Conservation (phyloP, 2,113 vertebrate genomes). For the Albula goreensis region DNA sequence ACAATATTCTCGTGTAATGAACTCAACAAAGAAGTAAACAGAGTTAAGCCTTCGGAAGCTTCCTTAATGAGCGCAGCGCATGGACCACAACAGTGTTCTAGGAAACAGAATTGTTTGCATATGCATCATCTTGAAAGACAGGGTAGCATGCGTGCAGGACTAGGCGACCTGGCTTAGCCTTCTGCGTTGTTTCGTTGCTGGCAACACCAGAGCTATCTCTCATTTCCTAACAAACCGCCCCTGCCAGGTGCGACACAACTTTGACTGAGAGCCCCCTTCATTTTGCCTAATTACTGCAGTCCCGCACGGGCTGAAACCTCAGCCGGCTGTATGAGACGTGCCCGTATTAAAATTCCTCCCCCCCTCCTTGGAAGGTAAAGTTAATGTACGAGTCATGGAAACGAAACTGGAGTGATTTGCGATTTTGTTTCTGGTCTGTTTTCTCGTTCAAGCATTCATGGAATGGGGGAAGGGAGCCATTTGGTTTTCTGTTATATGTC, state of each 20-base stretch:
- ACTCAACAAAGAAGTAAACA: background rate
- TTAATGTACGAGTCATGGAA: background rate
- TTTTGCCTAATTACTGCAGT: background rate
- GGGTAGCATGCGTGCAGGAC: background rate
- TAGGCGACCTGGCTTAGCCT: background rate
- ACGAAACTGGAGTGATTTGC: background rate
- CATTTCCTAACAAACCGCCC: background rate
- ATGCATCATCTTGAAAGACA: background rate
- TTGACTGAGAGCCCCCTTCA: background rate
- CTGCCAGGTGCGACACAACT: background rate
- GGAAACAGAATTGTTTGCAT: background rate
- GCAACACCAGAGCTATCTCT: background rate
- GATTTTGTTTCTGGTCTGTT: background rate
- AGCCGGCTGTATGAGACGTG: background rate
- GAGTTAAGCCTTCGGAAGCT: background rate
- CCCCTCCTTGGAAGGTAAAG: background rate
- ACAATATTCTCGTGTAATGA: background rate
- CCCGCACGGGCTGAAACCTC: background rate
- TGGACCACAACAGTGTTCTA: background rate
- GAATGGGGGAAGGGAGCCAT: background rate
- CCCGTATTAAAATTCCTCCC: background rate
- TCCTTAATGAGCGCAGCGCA: background rate
- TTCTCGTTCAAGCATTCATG: background rate
- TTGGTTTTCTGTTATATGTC: background rate
- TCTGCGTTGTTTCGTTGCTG: background rate